These are phyloP conservation scores for Nomada ruficornis DNA, from an alignment of 2,888 invertebrate genomes.

Conservation along the genomic window DNA sequence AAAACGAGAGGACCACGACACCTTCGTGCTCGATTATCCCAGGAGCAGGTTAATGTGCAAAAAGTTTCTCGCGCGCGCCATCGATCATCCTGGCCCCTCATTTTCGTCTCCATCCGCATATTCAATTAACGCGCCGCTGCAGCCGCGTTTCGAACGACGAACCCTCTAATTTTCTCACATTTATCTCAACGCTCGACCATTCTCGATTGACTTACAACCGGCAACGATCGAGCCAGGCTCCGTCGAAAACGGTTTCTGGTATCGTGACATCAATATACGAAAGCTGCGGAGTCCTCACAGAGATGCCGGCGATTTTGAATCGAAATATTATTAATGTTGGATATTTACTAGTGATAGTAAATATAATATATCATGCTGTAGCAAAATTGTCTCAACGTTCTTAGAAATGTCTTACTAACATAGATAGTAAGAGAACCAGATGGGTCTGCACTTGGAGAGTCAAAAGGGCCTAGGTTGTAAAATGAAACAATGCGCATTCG, in stretches of 20 bases:
- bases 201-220: constrained; percentile 23
- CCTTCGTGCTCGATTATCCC: constrained; percentile 4
- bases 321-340: too few relatives aligned
- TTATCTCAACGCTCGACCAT: constrained; percentile 36
- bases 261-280: too few relatives aligned
- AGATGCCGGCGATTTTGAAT: too few relatives aligned
- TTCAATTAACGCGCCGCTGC: constrained; percentile 39
- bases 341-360: too few relatives aligned
- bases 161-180: constrained; percentile 51
- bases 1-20: not conserved
- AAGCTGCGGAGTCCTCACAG: too few relatives aligned
- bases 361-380: too few relatives aligned
- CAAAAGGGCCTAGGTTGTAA: too few relatives aligned
- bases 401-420: too few relatives aligned
- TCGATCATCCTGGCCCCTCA: constrained; percentile 20
- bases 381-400: too few relatives aligned
- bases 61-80: not conserved
- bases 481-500: too few relatives aligned
- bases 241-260: constrained; percentile 54
- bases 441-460: too few relatives aligned
- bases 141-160: not conserved
- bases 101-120: not conserved
- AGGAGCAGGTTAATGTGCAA: not conserved
- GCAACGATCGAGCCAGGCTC: constrained; percentile 30
- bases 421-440: too few relatives aligned